These are phyloP conservation scores for Phalacrocorax aristotelis DNA, from an alignment of 2,113 vertebrate genomes.

Conservation along the genomic window DNA sequence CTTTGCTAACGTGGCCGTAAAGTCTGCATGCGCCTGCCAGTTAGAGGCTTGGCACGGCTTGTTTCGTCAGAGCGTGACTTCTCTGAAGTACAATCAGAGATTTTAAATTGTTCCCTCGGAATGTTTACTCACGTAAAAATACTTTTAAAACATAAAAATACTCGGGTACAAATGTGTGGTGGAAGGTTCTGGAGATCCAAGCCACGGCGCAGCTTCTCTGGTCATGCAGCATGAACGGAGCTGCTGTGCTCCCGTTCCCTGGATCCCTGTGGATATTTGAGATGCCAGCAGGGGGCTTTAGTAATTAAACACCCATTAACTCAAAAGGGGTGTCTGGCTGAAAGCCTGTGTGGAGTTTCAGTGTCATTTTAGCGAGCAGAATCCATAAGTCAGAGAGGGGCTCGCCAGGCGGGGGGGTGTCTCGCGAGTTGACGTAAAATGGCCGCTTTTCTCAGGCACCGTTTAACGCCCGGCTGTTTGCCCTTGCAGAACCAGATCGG, in stretches of 20 bases:
- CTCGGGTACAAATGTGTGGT: rapidly evolving
- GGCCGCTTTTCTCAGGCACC: too few relatives aligned
- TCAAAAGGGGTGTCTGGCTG: not conserved
- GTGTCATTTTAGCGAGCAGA: not conserved
- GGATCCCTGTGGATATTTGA: not conserved
- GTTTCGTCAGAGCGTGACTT: not conserved
- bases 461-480: not conserved
- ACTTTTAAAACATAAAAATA: too few relatives aligned
- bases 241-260: too few relatives aligned
- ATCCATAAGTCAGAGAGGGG: too few relatives aligned
- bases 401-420: too few relatives aligned
- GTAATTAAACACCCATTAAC: too few relatives aligned
- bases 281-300: rapidly evolving
- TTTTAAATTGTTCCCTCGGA: not conserved
- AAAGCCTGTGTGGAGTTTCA: not conserved
- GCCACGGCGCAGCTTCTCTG: rapidly evolving
- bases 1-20: not conserved
- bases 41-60: not conserved
- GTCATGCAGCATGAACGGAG: too few relatives aligned
- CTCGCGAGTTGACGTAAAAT: too few relatives aligned
- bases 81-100: too few relatives aligned
- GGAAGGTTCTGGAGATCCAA: not conserved
- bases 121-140: not conserved
- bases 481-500: slow-evolving; percentile 88
- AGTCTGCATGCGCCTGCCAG: not conserved